phyloP scores from a whole-genome alignment of 1,140 invertebrate species.

The Apis cerana region DNA sequence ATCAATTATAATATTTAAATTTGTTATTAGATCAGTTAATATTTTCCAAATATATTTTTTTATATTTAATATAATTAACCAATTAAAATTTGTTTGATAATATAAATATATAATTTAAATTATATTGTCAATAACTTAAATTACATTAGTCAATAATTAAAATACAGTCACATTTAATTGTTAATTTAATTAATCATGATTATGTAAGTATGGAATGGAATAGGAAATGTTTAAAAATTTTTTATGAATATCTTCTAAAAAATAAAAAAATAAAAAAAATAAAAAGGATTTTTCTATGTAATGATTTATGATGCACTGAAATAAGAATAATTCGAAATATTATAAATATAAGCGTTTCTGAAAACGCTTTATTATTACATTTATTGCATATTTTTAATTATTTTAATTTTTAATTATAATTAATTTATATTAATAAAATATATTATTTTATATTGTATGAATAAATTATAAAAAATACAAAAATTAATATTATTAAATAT shows the following conservation, averaged over 20 bases:
- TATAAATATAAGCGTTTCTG: slow-evolving; percentile 24
- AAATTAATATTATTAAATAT: slow-evolving; percentile 6
- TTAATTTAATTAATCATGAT: neutral
- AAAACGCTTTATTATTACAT: slow-evolving; percentile 44
- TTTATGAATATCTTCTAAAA: neutral
- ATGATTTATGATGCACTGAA: slow-evolving; percentile 15
- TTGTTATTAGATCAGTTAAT: neutral
- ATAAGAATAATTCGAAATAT: slow-evolving; percentile 32
- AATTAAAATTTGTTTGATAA: neutral
- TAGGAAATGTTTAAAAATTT: slow-evolving; percentile 6
- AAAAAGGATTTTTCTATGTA: neutral
- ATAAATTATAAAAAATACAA: slow-evolving; percentile 14
- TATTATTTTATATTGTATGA: neutral
- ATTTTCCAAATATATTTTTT: neutral
- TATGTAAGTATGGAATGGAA: slow-evolving; percentile 1
- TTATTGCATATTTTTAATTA: slow-evolving; percentile 19
- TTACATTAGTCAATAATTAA: slow-evolving; percentile 7
- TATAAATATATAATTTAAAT: neutral
- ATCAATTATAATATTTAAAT: neutral
- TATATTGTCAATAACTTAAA: neutral
- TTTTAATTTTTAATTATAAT: slow-evolving; percentile 7
- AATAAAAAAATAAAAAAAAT: neutral
- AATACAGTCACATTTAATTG: neutral
- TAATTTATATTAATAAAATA: slow-evolving; percentile 14
- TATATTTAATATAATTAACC: neutral